These are phyloP conservation scores for Rhingia campestris DNA, from an alignment of 2,888 invertebrate species.

Conservation along the genomic window DNA sequence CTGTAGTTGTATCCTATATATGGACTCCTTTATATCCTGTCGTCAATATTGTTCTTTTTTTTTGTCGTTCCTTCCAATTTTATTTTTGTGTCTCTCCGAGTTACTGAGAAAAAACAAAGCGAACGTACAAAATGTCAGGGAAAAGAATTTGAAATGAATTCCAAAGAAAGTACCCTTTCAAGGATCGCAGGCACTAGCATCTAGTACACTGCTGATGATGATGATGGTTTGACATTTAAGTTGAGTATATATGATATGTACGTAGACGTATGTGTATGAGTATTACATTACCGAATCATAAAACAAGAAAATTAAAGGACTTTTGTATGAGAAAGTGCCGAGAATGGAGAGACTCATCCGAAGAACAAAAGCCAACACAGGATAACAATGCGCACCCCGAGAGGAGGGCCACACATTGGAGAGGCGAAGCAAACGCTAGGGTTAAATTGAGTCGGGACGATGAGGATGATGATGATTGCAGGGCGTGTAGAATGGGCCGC, in stretches of 20 bases:
- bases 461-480: neutral
- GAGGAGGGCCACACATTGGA: neutral
- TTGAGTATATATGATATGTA: neutral
- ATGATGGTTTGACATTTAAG: slow-evolving; percentile 29
- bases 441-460: neutral
- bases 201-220: neutral
- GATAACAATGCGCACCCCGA: slow-evolving; percentile 31
- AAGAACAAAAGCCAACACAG: slow-evolving; percentile 36
- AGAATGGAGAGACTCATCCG: neutral
- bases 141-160: slow-evolving; percentile 41
- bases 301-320: slow-evolving; percentile 34
- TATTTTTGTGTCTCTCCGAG: slow-evolving; percentile 18
- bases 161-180: slow-evolving; percentile 37
- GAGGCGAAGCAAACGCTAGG: slow-evolving; percentile 16
- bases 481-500: neutral
- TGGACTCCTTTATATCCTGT: slow-evolving; percentile 17
- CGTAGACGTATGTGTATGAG: slow-evolving; percentile 6
- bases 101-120: neutral
- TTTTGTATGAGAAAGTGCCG: slow-evolving; percentile 5
- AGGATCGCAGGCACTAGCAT: slow-evolving; percentile 1
- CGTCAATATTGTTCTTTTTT: slow-evolving; percentile 44
- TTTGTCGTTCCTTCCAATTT: slow-evolving; percentile 9
- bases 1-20: neutral
- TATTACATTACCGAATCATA: slow-evolving; percentile 39
- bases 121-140: too few species aligned